phyloP scores from a whole-genome alignment of 2,888 invertebrate species.

The Iphiclides podalirius region DNA sequence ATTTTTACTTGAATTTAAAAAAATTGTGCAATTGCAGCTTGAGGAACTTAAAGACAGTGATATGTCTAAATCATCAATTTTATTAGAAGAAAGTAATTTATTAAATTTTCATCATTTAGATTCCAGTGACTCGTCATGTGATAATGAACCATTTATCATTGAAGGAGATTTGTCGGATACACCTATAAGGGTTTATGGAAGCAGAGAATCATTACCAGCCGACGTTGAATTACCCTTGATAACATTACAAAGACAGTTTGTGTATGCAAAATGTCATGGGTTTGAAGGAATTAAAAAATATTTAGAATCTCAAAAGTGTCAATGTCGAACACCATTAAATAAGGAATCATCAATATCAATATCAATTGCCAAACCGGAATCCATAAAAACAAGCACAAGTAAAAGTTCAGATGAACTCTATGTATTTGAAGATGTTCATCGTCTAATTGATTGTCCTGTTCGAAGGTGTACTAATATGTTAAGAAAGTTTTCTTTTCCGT shows the following conservation, averaged over 20 bases:
- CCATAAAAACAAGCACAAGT: conserved; percentile 21
- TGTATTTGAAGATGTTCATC: conserved; percentile 45
- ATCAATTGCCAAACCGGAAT: conserved; percentile 20
- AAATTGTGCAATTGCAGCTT: conserved; percentile 63
- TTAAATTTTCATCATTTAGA: conserved; percentile 45
- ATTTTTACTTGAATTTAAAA: conserved; percentile 66
- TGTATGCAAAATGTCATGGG: conserved; percentile 66
- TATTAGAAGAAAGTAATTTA: conserved; percentile 48
- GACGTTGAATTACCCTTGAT: conserved; percentile 56
- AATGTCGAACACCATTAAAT: conserved; percentile 37
- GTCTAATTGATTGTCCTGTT: conserved; percentile 46
- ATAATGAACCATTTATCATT: conserved; percentile 54
- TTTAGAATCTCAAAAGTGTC: conserved; percentile 53
- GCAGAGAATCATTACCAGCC: conserved; percentile 57
- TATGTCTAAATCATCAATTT: conserved; percentile 38
- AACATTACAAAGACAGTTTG: conserved; percentile 52
- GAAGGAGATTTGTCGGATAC: conserved; percentile 52
- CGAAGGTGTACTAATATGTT: conserved; percentile 45
- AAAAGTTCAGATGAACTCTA: conserved; percentile 53
- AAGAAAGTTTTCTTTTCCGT: conserved; percentile 43
- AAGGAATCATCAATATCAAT: conserved; percentile 12
- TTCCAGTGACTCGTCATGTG: conserved; percentile 36
- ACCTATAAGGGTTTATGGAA: conserved; percentile 48
- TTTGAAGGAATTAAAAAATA: conserved; percentile 56
- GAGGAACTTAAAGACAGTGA: conserved; percentile 63